phyloP scores from a whole-genome alignment of 2,888 invertebrate genomes.

The Apoda limacodes region DNA sequence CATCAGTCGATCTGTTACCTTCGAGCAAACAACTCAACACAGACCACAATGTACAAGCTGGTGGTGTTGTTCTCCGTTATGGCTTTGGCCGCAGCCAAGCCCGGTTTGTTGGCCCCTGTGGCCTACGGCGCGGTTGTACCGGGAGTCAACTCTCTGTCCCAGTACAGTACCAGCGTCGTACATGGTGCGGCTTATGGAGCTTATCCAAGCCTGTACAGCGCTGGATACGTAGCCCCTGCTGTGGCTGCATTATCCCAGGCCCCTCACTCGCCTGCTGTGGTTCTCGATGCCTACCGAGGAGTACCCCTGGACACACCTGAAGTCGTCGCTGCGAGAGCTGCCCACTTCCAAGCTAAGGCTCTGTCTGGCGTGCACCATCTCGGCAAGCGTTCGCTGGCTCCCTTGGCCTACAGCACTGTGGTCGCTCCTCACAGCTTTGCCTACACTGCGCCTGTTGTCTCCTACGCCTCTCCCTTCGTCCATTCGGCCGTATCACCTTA shows the following conservation, averaged over 20 bases:
- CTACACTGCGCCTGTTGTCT: conserved; percentile 29
- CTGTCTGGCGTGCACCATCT: conserved; percentile 48
- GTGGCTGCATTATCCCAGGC: conserved; percentile 32
- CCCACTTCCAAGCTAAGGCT: conserved; percentile 57
- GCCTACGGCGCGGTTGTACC: conserved; percentile 30
- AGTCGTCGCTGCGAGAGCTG: conserved; percentile 57
- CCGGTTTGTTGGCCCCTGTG: conserved; percentile 36
- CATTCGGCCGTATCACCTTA: conserved; percentile 16
- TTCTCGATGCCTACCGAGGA: conserved; percentile 50
- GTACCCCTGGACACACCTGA: conserved; percentile 58
- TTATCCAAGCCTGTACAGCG: conserved; percentile 24
- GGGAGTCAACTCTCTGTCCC: conserved; percentile 25
- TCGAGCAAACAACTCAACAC: conserved; percentile 45
- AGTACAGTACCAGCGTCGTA: conserved; percentile 38
- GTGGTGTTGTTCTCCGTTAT: conserved; percentile 73
- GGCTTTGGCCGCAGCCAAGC: conserved; percentile 70
- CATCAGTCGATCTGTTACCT: conserved; percentile 53
- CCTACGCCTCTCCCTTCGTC: conserved; percentile 18
- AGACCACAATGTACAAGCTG: conserved; percentile 65
- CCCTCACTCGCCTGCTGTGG: conserved; percentile 53
- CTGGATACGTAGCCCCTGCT: conserved; percentile 6
- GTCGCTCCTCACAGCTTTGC: conserved; percentile 26
- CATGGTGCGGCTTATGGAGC: conserved; percentile 32
- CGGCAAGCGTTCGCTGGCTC: conserved; percentile 40
- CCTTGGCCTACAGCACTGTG: conserved; percentile 26